Evolutionary conservation across 2,888 invertebrate species (phyloP).

Genomic region (Platypus cylindrus): DNA sequence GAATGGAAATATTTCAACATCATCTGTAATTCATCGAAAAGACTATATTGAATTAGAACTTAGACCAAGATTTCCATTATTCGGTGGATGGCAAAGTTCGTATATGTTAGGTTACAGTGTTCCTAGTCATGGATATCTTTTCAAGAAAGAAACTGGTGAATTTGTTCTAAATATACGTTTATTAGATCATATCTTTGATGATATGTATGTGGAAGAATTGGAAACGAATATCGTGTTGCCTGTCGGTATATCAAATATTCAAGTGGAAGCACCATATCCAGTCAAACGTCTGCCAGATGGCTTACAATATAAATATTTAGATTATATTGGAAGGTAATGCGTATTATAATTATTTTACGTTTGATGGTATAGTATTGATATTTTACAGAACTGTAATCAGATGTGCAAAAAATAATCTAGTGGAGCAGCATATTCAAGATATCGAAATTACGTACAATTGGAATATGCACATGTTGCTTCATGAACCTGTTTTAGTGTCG

Average conservation of each 20-base stretch:
- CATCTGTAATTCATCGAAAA: conserved; percentile 74
- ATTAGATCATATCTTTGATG: conserved; percentile 94
- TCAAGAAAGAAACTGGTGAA: conserved; percentile 55
- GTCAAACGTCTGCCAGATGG: conserved; percentile 62
- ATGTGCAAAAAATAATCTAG: conserved; percentile 71
- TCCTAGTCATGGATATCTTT: conserved; percentile 93
- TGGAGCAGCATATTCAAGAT: conserved; percentile 93
- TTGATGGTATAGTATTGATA: neutral
- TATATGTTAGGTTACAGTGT: conserved; percentile 90
- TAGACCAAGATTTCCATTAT: conserved; percentile 92
- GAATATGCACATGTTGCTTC: conserved; percentile 72
- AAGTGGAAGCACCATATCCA: conserved; percentile 68
- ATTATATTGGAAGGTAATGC: conserved; percentile 57
- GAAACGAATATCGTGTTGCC: conserved; percentile 84
- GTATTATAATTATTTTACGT: neutral
- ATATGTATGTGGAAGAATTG: conserved; percentile 87
- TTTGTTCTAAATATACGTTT: conserved; percentile 85
- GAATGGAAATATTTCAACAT: conserved; percentile 98
- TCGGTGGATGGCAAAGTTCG: conserved; percentile 98
- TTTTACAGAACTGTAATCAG: conserved; percentile 64
- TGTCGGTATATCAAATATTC: conserved; percentile 77
- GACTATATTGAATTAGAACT: conserved; percentile 92
- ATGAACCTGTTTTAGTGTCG: conserved; percentile 85
- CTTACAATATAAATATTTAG: conserved; percentile 85
- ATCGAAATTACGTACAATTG: conserved; percentile 84